Base-by-base conservation (phyloP, 2,113 vertebrate genomes). In the Platichthys flesus region DNA sequence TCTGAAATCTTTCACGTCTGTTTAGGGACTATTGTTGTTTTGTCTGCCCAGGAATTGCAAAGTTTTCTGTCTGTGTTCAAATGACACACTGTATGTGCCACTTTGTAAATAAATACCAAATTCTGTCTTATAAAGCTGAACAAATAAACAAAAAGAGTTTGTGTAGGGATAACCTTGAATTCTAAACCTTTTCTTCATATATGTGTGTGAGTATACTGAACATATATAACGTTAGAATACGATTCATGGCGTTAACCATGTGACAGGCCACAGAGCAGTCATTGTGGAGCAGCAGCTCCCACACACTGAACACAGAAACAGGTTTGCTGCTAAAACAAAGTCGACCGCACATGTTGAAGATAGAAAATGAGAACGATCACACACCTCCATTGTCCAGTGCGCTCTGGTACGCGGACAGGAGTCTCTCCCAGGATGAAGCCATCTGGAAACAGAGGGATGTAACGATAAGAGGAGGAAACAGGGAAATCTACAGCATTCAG, bases 351-450 rank as follows among this genome's bases (percentile, higher is more conserved):
- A 12, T 37, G 40, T 8, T 26, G 7, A 24, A 0, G 28, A 26
- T 5, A 51, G 14, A 57, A 9, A 24, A 24, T 18, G 47, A 5
- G 0, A 31, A 26, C 15, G 8, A 49, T 1, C 6, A 45, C 76
- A 42, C 85, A 95, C 93, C 94, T 84, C 94, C 94, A 83, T 94
- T 92, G 15, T 94, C 85, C 72, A 95, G 79, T 58, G 92, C 63
- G 89, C 84, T 83, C 54, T 62, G 79, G 78, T 93, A 90, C 49
- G 89, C 55, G 5, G 91, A 88, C 24, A 92, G 84, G 47, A 84
- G 40, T 51, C 73, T 90, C 70, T 93, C 59, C 94, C 90, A 91
- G 2, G 28, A 23, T 4, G 92, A 88, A 60, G 85, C 78, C 94
- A 94, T 95, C 86, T 83, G 18, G 3, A 64, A 55, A 58, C 18